These are phyloP conservation scores for Biston betularia DNA, from an alignment of 2,888 invertebrate genomes.

Conservation along the genomic window DNA sequence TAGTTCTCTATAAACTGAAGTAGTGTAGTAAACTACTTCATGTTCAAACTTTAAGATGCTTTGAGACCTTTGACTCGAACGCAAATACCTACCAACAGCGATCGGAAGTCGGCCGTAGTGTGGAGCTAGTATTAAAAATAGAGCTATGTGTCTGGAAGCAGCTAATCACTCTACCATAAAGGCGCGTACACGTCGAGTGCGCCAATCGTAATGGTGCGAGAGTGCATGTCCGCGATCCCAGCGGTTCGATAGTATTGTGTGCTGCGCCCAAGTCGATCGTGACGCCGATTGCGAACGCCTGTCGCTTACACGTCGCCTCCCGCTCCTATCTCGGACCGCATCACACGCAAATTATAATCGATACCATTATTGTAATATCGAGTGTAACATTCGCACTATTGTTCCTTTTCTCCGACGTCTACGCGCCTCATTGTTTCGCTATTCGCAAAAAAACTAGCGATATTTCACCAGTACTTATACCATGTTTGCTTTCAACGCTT, in stretches of 20 bases:
- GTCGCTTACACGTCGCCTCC: slow-evolving; percentile 83
- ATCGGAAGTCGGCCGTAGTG: background rate
- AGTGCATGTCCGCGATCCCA: slow-evolving; percentile 80
- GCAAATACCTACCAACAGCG: no score
- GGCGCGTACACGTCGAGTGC: slow-evolving; percentile 70
- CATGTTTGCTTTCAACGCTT: slow-evolving; percentile 58
- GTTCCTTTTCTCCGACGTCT: slow-evolving; percentile 70
- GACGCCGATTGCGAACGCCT: slow-evolving; percentile 79
- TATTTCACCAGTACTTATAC: slow-evolving; percentile 32
- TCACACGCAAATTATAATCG: slow-evolving; percentile 87
- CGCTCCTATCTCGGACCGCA: slow-evolving; percentile 76
- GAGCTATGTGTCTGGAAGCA: slow-evolving; percentile 52
- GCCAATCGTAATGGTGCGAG: slow-evolving; percentile 81
- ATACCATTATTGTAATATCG: slow-evolving; percentile 86
- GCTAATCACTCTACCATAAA: slow-evolving; percentile 72
- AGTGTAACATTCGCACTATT: slow-evolving; percentile 81
- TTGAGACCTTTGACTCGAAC: no score
- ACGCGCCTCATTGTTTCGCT: slow-evolving; percentile 57
- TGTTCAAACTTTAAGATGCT: no score
- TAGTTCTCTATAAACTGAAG: no score
- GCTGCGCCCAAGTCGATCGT: slow-evolving; percentile 76
- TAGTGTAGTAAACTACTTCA: no score
- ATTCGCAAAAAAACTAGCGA: slow-evolving; percentile 34
- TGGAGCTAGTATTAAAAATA: background rate
- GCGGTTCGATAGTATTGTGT: slow-evolving; percentile 83